Conservation (phyloP, 1,140 invertebrate genomes). For the Drosophila guanche region DNA sequence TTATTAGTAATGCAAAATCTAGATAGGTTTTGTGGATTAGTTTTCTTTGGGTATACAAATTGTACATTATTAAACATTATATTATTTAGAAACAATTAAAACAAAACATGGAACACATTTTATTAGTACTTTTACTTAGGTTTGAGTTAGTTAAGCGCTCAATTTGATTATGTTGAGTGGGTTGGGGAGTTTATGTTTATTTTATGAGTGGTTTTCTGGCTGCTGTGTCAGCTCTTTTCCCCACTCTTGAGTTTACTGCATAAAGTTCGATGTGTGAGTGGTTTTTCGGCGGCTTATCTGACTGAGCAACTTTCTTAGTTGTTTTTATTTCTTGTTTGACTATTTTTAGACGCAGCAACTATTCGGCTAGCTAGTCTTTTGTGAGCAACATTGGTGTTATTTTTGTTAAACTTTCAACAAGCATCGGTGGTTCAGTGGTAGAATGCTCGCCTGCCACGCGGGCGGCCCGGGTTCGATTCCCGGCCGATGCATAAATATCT, state of each 20-base stretch:
- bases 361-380: neutral
- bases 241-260: constrained; percentile 1
- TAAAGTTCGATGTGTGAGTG: neutral
- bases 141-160: constrained; percentile 2
- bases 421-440: constrained; percentile 88
- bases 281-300: constrained; percentile 17
- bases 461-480: constrained; percentile 94
- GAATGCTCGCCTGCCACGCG: constrained; percentile 93
- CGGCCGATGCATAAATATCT: constrained; percentile 88
- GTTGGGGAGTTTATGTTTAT: too few relatives aligned
- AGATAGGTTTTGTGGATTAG: too few relatives aligned
- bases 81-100: too few relatives aligned
- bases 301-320: constrained; percentile 35
- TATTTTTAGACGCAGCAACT: constrained; percentile 42
- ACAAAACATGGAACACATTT: too few relatives aligned
- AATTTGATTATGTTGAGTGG: neutral
- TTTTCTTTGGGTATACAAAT: too few relatives aligned
- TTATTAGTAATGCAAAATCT: neutral
- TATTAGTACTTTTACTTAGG: neutral
- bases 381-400: too few relatives aligned
- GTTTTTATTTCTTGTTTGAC: constrained; percentile 6
- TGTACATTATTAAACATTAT: too few relatives aligned
- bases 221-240: constrained; percentile 12
- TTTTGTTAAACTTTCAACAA: constrained; percentile 23
- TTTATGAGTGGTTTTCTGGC: constrained; percentile 26